Base-by-base conservation (phyloP, 2,113 vertebrate genomes). In the Carettochelys insculpta region DNA sequence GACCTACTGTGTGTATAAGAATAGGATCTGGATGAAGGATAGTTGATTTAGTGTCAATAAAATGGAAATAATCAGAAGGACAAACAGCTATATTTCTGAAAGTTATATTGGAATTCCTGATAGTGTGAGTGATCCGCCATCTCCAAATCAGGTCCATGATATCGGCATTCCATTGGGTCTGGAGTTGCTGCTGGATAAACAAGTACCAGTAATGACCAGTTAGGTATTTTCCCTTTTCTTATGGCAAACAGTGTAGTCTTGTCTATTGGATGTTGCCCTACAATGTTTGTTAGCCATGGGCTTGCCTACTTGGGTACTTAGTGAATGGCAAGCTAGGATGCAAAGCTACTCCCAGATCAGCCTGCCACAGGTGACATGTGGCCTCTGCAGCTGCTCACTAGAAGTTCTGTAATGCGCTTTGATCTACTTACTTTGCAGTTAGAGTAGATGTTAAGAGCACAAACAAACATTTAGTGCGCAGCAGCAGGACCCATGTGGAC, bases 131-230 rank as follows among this genome's bases (percentile, higher is more conserved):
- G 38, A 45, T 38, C 12, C 85, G 3, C 8, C 41, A 81, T 13
- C 77, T 92, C 38, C 38, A 48, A 8, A 73, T 77, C 68, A 79
- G 77, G 29, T 34, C 54, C 5, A 0, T 8, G 3, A 51, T 91
- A 81, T 90, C 51, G 75, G 61, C 38, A 1, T 87, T 89, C 79
- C 78, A 2, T 79, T 80, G 1, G 68, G 56, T n/a, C 54, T 82
- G 54, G 22, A 94, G 54, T 47, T 91, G 75, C 51, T 51, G 88
- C 68, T 22, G 31, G 88, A 83, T 86, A 19, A 68, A 17, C 0
- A 2, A 88, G 38, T 56, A 10, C 25, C 76, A 79, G 25, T 0
- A 0, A 77, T 27, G 34, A 56, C 38, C 0, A 0, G 38, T 54
- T 7, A 89, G 91, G 38, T 73, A 12, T 77, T 71, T 85, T 77